phyloP scores from a whole-genome alignment of 1,140 invertebrate species.

The Oncopodura yosiiana region DNA sequence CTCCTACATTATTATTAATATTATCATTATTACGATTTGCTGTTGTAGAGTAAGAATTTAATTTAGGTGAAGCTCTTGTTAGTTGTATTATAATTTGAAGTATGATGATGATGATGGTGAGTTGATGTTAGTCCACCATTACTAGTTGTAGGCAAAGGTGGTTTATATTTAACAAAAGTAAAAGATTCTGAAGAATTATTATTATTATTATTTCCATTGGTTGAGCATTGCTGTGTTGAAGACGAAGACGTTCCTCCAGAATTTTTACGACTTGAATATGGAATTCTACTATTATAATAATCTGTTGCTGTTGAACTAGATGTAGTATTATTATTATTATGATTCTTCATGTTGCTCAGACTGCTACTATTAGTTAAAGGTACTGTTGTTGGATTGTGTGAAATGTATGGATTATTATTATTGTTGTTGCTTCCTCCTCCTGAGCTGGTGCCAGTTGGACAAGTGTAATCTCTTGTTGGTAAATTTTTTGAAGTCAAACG shows the following conservation, averaged over 20 bases:
- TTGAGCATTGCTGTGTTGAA: slow-evolving; percentile 5
- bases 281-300: neutral
- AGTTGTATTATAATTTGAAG: slow-evolving; percentile 6
- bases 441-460: too few relatives aligned
- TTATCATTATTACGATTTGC: neutral
- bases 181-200: slow-evolving; percentile 16
- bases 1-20: slow-evolving; percentile 2
- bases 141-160: slow-evolving; percentile 24
- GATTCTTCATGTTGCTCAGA: too few relatives aligned
- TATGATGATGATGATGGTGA: neutral
- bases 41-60: too few relatives aligned
- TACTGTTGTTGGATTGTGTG: slow-evolving; percentile 3
- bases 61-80: neutral
- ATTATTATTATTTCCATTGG: slow-evolving; percentile 5
- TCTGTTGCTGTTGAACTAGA: too few relatives aligned
- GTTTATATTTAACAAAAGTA: slow-evolving; percentile 34
- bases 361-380: neutral
- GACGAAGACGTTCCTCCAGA: too few relatives aligned
- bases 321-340: neutral
- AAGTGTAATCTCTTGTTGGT: slow-evolving; percentile 56
- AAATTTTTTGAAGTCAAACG: slow-evolving; percentile 52
- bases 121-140: neutral
- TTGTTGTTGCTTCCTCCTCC: slow-evolving; percentile 1
- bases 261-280: neutral
- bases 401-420: neutral